Percentiles rank a stretch among this genome's conserved stretches.
phyloP scores from a whole-genome alignment of 1,140 invertebrate genomes.

The Brachionus paranguensis region DNA sequence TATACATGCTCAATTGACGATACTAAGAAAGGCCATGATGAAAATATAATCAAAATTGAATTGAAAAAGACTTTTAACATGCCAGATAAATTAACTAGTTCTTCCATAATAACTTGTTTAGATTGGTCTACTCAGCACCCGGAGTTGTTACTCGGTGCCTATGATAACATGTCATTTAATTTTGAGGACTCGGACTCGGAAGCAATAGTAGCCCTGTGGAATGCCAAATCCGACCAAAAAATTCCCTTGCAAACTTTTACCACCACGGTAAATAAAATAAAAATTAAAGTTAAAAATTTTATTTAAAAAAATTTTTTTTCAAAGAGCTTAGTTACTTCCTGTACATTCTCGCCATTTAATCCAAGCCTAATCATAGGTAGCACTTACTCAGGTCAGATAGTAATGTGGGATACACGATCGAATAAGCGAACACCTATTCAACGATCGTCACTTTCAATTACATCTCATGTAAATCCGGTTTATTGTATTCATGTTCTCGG shows the following conservation, averaged over 20 bases:
- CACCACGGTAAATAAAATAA: background rate
- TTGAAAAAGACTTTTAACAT: slow-evolving; percentile 6
- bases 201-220: slow-evolving; percentile 13
- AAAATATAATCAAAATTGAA: slow-evolving; percentile 6
- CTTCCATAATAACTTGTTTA: slow-evolving; percentile 10
- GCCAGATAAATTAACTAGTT: background rate
- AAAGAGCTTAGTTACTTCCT: slow-evolving; percentile 65
- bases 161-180: slow-evolving; percentile 10
- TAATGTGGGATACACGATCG: slow-evolving; percentile 88
- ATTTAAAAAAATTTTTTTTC: background rate
- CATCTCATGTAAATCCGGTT: slow-evolving; percentile 63
- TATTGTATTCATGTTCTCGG: slow-evolving; percentile 79
- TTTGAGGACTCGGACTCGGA: background rate
- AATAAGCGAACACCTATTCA: slow-evolving; percentile 95
- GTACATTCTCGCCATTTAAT: slow-evolving; percentile 92
- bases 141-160: background rate
- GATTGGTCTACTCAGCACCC: slow-evolving; percentile 34
- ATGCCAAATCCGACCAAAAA: slow-evolving; percentile 26
- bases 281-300: background rate
- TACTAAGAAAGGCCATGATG: background rate
- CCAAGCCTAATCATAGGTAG: slow-evolving; percentile 93
- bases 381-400: slow-evolving; percentile 96
- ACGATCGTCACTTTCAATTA: slow-evolving; percentile 81
- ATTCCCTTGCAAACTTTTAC: slow-evolving; percentile 18
- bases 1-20: background rate